phyloP scores from a whole-genome alignment of 2,888 invertebrate genomes.

The Acronicta alni region DNA sequence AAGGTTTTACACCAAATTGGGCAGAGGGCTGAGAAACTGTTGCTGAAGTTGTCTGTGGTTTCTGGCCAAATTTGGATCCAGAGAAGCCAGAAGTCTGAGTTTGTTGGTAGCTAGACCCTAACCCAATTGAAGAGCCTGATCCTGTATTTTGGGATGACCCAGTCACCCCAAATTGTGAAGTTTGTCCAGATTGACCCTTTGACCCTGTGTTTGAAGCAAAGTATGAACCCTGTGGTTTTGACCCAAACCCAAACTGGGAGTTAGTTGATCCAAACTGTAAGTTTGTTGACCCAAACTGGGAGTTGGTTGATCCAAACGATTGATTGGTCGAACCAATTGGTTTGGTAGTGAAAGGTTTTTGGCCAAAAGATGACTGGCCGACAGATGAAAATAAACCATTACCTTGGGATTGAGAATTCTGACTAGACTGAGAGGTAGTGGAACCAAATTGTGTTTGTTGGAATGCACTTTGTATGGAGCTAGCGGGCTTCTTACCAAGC shows the following conservation, averaged over 20 bases:
- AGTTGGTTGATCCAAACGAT: too few relatives aligned
- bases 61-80: conserved; percentile 16
- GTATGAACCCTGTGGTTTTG: conserved; percentile 25
- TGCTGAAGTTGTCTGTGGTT: conserved; percentile 11
- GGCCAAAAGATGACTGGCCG: background rate
- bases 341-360: too few relatives aligned
- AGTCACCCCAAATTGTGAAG: conserved; percentile 18
- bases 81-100: conserved; percentile 20
- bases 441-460: background rate
- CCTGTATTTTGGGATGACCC: conserved; percentile 32
- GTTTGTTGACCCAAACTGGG: too few relatives aligned
- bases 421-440: background rate
- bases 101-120: conserved; percentile 22
- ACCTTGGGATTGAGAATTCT: background rate
- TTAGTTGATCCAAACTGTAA: background rate
- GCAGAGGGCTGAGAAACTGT: conserved; percentile 1
- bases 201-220: conserved; percentile 20
- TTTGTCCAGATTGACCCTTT: conserved; percentile 21
- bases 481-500: background rate
- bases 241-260: conserved; percentile 4
- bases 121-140: conserved; percentile 27
- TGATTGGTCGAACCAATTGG: too few relatives aligned
- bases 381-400: background rate
- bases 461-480: background rate
- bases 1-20: conserved; percentile 19